A percentile compares a stretch with the other conserved stretches of the same genome.
phyloP scores from a whole-genome alignment of 2,888 invertebrate genomes.

The Chymomyza amoena region DNA sequence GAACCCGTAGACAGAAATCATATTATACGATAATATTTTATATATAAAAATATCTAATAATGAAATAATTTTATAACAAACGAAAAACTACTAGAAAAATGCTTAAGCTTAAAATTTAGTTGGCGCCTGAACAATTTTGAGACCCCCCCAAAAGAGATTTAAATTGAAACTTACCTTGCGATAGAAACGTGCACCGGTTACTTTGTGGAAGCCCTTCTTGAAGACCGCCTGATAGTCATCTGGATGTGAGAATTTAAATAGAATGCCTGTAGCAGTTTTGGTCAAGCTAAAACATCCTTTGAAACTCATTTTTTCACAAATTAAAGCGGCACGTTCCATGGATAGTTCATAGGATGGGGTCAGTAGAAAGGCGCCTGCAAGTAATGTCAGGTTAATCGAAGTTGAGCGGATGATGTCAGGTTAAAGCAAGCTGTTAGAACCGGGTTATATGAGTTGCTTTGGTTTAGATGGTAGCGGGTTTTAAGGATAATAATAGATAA shows the following conservation, averaged over 20 bases:
- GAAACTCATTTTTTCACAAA: slow-evolving; percentile 94
- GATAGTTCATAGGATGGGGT: slow-evolving; percentile 92
- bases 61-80: too few species aligned
- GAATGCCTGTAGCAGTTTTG: slow-evolving; percentile 92
- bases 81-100: not conserved
- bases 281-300: slow-evolving; percentile 91
- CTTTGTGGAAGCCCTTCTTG: slow-evolving; percentile 92
- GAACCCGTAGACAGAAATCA: not conserved
- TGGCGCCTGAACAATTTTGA: not conserved
- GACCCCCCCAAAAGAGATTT: not conserved
- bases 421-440: not conserved
- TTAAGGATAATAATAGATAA: too few species aligned
- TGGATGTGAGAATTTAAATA: slow-evolving; percentile 92
- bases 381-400: slow-evolving; percentile 10
- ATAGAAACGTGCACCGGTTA: slow-evolving; percentile 91
- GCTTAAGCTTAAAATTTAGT: not conserved
- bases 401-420: not conserved
- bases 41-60: too few species aligned
- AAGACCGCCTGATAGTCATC: slow-evolving; percentile 92
- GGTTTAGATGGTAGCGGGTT: too few species aligned
- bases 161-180: slow-evolving; percentile 83
- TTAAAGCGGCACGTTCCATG: slow-evolving; percentile 90
- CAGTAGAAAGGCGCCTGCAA: slow-evolving; percentile 86
- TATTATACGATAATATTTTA: not conserved
- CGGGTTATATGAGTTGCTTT: not conserved